Evolutionary conservation across 2,113 vertebrate species (phyloP).

Genomic region (Pitta sordida): DNA sequence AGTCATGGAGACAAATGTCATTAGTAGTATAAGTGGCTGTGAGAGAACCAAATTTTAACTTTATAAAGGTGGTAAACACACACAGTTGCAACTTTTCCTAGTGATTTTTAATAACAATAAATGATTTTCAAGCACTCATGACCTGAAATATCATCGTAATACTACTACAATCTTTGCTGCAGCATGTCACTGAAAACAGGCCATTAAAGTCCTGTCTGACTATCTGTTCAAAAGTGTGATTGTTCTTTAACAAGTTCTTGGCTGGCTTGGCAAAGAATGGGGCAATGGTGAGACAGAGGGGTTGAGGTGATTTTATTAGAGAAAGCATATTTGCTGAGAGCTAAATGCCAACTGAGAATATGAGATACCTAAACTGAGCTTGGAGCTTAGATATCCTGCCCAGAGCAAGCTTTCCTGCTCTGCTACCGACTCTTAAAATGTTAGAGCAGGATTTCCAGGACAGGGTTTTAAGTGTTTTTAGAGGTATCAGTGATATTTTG

Average conservation of each 20-base stretch:
- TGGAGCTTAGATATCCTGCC: not conserved
- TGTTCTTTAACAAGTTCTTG: not conserved
- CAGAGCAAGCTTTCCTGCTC: not conserved
- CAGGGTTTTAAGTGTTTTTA: not conserved
- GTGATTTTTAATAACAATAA: not conserved
- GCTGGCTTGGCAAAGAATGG: not conserved
- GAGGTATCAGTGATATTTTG: not conserved
- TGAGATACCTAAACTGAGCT: not conserved
- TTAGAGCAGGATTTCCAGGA: not conserved
- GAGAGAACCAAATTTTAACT: conserved; percentile 4
- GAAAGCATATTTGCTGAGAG: not conserved
- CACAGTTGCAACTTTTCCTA: not conserved
- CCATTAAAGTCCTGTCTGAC: not conserved
- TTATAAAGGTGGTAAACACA: not conserved
- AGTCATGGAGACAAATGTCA: not conserved
- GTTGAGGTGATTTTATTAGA: not conserved
- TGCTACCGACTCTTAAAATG: not conserved
- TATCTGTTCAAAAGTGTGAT: not conserved
- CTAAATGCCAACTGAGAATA: not conserved
- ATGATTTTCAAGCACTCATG: not conserved
- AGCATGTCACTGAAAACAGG: not conserved
- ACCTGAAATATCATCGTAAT: not conserved
- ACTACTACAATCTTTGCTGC: not conserved
- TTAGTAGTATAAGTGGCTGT: not conserved
- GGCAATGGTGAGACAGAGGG: not conserved